Percentiles rank a stretch among this genome's conserved stretches.
phyloP scores from a whole-genome alignment of 2,797 vertebrate genomes.

The Gastrophryne carolinensis region DNA sequence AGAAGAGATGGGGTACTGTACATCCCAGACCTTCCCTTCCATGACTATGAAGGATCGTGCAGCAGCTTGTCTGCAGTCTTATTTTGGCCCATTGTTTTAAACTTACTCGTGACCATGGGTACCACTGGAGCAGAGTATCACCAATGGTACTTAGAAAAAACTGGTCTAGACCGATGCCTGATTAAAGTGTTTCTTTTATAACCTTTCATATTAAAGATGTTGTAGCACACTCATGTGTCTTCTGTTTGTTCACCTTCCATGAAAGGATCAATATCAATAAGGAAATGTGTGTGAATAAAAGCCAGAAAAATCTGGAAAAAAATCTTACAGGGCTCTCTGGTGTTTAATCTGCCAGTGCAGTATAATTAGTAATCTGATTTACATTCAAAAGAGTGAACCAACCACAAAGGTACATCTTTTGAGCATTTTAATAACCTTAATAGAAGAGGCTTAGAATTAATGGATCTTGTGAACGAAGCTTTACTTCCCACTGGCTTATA shows the following conservation, averaged over 20 bases:
- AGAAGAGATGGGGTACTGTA: too few relatives aligned
- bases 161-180: too few relatives aligned
- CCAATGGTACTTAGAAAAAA: too few relatives aligned
- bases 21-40: too few relatives aligned
- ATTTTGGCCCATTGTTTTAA: too few relatives aligned
- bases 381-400: conserved; percentile 80
- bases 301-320: conserved; percentile 79
- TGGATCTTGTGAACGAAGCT: conserved; percentile 78
- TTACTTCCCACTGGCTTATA: conserved; percentile 78
- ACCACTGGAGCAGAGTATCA: too few relatives aligned
- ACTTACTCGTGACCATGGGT: too few relatives aligned
- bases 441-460: conserved; percentile 76
- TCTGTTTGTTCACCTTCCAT: conserved; percentile 61
- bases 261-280: conserved; percentile 82
- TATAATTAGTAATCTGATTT: conserved; percentile 87
- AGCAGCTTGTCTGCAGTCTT: too few relatives aligned
- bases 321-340: conserved; percentile 78
- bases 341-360: conserved; percentile 80
- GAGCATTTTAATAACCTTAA: conserved; percentile 82
- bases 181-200: too few relatives aligned
- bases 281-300: conserved; percentile 73
- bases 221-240: neutral
- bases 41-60: too few relatives aligned
- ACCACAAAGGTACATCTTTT: conserved; percentile 81
- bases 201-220: neutral